These are phyloP conservation scores for Anableps anableps DNA, from an alignment of 2,797 vertebrate genomes.

Conservation along the genomic window DNA sequence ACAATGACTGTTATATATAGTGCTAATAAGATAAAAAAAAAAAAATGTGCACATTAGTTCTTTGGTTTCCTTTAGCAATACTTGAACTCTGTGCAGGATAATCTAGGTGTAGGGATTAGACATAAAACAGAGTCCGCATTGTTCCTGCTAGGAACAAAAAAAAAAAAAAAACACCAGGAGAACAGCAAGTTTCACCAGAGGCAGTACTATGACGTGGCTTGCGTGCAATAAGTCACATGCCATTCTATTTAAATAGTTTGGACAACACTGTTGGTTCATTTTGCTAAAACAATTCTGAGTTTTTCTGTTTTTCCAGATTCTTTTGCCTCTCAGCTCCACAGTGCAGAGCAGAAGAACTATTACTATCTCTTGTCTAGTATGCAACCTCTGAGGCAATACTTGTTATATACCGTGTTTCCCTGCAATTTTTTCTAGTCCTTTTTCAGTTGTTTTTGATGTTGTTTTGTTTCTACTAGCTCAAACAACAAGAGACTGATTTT, in stretches of 20 bases:
- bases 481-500: background rate
- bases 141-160: constrained; percentile 55
- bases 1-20: constrained; percentile 24
- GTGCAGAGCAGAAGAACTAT: background rate
- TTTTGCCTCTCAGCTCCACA: background rate
- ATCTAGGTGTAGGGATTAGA: constrained; percentile 72
- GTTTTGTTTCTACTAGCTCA: background rate
- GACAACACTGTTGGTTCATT: background rate
- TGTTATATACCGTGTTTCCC: background rate
- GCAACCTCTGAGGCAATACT: background rate
- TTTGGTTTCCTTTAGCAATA: constrained; percentile 43
- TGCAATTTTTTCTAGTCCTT: background rate
- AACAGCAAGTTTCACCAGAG: constrained; percentile 31
- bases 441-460: no score
- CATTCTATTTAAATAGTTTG: background rate
- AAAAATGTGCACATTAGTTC: constrained; percentile 36
- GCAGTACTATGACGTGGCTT: constrained; percentile 21
- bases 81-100: constrained; percentile 54
- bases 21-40: constrained; percentile 32
- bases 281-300: background rate
- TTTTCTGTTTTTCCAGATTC: background rate
- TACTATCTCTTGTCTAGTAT: background rate
- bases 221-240: background rate
- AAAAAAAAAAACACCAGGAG: constrained; percentile 57
- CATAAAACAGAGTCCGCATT: constrained; percentile 63